Evolutionary conservation across 2,888 invertebrate species (phyloP).

Genomic region (Agrochola macilenta): DNA sequence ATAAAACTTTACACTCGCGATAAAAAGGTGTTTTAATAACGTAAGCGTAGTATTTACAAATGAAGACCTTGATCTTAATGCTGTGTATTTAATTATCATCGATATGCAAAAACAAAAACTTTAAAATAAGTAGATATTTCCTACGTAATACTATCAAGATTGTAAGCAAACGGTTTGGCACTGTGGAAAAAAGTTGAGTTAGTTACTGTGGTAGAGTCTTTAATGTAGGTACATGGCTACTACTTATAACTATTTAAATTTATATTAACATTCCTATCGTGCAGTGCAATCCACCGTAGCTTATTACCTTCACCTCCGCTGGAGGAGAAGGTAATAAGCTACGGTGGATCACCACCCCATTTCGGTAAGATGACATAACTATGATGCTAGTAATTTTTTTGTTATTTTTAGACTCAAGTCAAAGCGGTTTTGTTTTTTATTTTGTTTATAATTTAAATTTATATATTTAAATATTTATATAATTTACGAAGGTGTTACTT

Average conservation of each 20-base stretch:
- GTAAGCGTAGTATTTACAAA: neutral
- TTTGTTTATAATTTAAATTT: no score
- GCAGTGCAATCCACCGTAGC: no score
- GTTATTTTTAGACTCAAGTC: no score
- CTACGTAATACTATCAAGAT: neutral
- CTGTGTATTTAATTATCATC: neutral
- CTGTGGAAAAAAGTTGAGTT: neutral
- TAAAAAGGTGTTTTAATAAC: conserved; percentile 6
- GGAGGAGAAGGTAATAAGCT: no score
- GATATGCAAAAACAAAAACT: no score
- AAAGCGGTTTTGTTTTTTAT: no score
- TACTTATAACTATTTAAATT: neutral
- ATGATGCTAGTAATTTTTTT: no score
- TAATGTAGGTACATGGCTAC: neutral
- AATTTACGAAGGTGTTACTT: no score
- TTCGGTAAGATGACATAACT: no score
- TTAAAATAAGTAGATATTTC: neutral
- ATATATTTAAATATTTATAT: no score
- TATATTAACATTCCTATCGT: neutral
- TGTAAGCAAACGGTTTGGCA: neutral
- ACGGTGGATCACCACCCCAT: no score
- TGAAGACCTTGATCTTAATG: neutral
- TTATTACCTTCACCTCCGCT: neutral
- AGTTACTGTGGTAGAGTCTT: neutral
- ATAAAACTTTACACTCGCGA: conserved; percentile 1